Evolutionary conservation across 2,797 vertebrate species (phyloP).

Genomic region (Pitangus sulphuratus): DNA sequence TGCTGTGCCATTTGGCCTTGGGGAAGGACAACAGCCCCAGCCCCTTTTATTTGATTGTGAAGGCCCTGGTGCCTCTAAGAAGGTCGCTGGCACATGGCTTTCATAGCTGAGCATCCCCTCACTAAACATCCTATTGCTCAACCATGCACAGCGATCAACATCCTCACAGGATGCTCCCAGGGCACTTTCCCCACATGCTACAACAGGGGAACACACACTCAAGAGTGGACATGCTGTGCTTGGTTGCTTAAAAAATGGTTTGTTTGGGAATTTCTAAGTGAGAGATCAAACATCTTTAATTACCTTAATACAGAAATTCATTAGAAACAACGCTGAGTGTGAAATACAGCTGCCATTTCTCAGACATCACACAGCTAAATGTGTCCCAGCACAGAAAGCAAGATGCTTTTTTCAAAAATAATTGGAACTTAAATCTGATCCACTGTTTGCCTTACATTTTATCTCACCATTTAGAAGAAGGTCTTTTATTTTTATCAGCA

Average conservation of each 20-base stretch:
- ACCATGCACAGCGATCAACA: not conserved
- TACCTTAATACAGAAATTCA: not conserved
- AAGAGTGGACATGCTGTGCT: accelerated
- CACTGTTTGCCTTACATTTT: not conserved
- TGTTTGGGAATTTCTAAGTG: not conserved
- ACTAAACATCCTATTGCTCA: not conserved
- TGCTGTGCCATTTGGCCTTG: not conserved
- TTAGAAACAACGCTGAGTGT: not conserved
- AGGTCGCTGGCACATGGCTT: not conserved
- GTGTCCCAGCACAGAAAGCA: not conserved
- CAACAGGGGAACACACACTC: not conserved
- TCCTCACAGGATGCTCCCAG: not conserved
- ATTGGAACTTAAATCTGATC: not conserved
- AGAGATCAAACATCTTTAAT: not conserved
- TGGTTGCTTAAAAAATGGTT: not conserved
- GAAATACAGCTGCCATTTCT: not conserved
- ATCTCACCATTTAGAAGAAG: not conserved
- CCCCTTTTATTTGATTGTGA: not conserved
- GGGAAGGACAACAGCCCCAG: not conserved
- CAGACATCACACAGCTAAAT: not conserved
- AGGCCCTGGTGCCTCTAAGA: not conserved
- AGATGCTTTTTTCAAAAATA: not conserved
- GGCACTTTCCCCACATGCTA: not conserved
- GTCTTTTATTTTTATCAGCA: not conserved
- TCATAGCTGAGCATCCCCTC: not conserved